These are phyloP conservation scores for Limosa lapponica DNA, from an alignment of 2,797 vertebrate genomes.

Conservation along the genomic window DNA sequence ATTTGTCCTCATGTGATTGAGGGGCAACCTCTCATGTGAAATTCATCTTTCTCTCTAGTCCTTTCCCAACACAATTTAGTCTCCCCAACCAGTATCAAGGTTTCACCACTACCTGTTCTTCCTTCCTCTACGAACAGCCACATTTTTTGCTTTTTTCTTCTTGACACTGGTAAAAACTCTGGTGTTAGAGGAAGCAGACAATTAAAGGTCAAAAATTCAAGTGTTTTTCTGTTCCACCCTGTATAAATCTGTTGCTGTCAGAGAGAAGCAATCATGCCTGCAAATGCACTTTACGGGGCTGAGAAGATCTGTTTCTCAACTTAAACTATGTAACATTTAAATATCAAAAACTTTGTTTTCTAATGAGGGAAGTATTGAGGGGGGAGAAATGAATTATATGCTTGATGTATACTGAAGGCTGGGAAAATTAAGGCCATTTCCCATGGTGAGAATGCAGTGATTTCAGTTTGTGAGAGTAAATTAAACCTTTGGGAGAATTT, in stretches of 20 bases:
- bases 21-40: neutral
- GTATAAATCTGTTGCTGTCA: conserved; percentile 53
- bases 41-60: neutral
- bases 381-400: conserved; percentile 80
- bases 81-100: neutral
- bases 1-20: neutral
- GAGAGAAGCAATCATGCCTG: conserved; percentile 53
- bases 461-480: conserved; percentile 80
- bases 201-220: conserved; percentile 73
- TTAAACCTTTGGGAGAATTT: conserved; percentile 82
- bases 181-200: conserved; percentile 46
- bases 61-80: neutral
- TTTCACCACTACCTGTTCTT: neutral
- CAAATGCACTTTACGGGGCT: conserved; percentile 50
- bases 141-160: neutral
- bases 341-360: conserved; percentile 81
- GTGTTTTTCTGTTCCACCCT: conserved; percentile 42
- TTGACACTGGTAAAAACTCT: conserved; percentile 11
- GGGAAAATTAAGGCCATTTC: conserved; percentile 80
- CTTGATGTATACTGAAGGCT: conserved; percentile 79
- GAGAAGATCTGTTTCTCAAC: conserved; percentile 44
- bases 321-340: conserved; percentile 77
- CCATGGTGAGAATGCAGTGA: conserved; percentile 77
- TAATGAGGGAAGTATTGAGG: conserved; percentile 72
- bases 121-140: neutral